phyloP scores from a whole-genome alignment of 2,888 invertebrate genomes.

The Eudasyphora cyanicolor region DNA sequence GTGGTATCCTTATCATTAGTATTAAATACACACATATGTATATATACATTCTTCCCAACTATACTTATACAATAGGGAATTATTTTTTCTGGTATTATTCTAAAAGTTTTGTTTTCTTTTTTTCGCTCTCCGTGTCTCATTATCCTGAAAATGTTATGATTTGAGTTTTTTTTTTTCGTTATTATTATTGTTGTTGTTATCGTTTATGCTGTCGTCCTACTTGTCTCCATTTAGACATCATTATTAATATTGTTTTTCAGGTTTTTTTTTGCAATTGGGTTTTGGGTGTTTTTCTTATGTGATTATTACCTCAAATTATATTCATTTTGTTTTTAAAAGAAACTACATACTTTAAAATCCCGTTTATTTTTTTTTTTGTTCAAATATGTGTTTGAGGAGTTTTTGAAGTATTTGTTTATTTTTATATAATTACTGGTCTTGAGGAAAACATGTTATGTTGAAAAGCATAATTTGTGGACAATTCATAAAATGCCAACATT shows the following conservation, averaged over 20 bases:
- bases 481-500: too few species aligned
- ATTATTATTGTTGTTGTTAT: too few species aligned
- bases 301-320: neutral
- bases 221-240: constrained; percentile 50
- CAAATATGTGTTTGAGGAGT: neutral
- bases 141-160: constrained; percentile 35
- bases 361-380: neutral
- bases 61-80: neutral
- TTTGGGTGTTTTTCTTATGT: constrained; percentile 26
- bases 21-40: neutral
- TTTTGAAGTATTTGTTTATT: constrained; percentile 54
- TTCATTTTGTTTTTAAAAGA: neutral
- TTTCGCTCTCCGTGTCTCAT: constrained; percentile 40
- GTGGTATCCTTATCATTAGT: constrained; percentile 13
- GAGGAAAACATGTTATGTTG: neutral
- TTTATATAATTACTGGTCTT: neutral
- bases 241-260: constrained; percentile 50
- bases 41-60: neutral
- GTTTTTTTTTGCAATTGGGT: neutral
- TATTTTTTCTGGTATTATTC: neutral
- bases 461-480: neutral
- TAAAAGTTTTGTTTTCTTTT: constrained; percentile 15
- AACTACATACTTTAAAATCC: neutral
- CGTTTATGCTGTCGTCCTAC: constrained; percentile 23
- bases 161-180: constrained; percentile 53